Base-by-base conservation (phyloP, 2,113 vertebrate species). In the Mastomys natalensis region DNA sequence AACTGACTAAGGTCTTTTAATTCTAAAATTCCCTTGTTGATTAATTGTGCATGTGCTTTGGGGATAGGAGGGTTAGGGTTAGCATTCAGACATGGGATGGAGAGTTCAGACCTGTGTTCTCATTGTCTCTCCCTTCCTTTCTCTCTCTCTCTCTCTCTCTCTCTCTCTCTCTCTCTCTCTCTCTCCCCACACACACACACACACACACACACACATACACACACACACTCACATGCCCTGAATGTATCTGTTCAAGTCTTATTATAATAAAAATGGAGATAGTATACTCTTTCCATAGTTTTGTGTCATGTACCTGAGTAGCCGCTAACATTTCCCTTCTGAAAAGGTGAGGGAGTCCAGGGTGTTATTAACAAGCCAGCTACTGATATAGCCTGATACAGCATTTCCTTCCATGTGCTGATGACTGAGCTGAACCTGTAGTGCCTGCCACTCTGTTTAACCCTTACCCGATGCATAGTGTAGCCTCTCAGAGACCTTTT, bases 221-320 rank as follows among this genome's bases (percentile, higher is more conserved):
- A 68, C 31, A 68, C 29, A 70, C 16, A 73, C 19, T 13, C 60
- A 70, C 73, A 81, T 93, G 68, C 73, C 29, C 94, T 64, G 12
- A 58, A 66, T 91, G 62, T 40, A 53, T 72, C 17, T 91, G 22
- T 58, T 89, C 31, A 62, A 74, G 48, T 3, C 94, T 86, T 94
- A 92, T 89, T 51, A n/a, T 58, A 87, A 94, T 34, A 60, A 76
- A 93, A 91, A 64, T 72, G 29, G 82, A 87, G 16, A 81, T 6
- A 45, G 45, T 45, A 45, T 45, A 45, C 45, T 45, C 45, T 45
- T 45, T 45, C 45, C 45, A 45, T 45, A 45, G 45, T 95, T 95
- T 97, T 37, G 73, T 72, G 53, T 89, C 55, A n/a, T 89, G 43
- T 16, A 55, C 45, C 72, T 81, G 29, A 19, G 34, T 3, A 89